Percentiles rank a stretch among this genome's conserved stretches.
These are phyloP conservation scores for Meriones unguiculatus DNA, from an alignment of 2,113 vertebrate species.

Conservation along the genomic window DNA sequence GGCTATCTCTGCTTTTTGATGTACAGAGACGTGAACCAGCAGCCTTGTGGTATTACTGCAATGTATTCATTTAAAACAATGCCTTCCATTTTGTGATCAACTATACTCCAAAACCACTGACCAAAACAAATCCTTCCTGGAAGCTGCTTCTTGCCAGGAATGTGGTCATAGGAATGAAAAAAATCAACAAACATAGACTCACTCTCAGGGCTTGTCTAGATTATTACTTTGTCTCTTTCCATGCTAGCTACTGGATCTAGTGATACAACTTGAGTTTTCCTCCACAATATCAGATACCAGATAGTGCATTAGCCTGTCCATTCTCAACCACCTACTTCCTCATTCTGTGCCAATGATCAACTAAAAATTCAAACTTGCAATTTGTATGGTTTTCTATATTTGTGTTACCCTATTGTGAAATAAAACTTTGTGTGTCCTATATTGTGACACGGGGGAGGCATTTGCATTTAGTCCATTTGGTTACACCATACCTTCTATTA, in stretches of 20 bases:
- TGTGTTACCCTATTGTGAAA: background rate
- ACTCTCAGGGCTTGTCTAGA: rapidly evolving
- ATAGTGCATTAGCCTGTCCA: background rate
- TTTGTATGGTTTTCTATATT: background rate
- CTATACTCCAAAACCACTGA: background rate
- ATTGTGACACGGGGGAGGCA: background rate
- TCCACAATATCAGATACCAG: too few relatives aligned
- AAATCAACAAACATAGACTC: background rate
- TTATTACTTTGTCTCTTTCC: background rate
- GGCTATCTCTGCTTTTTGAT: background rate
- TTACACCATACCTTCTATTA: background rate
- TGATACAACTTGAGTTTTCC: too few relatives aligned
- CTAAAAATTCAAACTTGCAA: background rate
- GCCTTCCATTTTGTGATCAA: background rate
- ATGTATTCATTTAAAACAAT: background rate
- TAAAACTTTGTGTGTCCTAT: background rate
- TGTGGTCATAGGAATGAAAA: background rate
- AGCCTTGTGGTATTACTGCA: background rate
- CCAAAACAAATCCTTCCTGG: too few relatives aligned
- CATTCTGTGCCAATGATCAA: background rate
- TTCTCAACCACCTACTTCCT: background rate
- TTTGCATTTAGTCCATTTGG: background rate
- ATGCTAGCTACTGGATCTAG: background rate
- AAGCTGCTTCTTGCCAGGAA: background rate
- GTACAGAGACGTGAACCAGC: background rate